Conservation (phyloP, 2,797 vertebrate species). For the Anniella stebbinsi region DNA sequence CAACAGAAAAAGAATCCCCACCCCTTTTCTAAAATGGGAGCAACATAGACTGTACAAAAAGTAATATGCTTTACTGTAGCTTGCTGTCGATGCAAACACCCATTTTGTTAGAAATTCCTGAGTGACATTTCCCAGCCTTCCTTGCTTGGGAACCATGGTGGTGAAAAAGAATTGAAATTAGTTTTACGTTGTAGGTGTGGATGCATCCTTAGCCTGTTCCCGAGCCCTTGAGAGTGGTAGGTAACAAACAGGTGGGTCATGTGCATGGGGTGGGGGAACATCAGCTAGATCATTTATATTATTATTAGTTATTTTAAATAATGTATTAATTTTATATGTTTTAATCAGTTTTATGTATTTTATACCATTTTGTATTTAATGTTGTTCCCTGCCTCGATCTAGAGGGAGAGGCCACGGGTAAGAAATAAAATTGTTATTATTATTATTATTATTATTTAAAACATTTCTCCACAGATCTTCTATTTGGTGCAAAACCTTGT, state of each 20-base stretch:
- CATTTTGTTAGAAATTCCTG: neutral
- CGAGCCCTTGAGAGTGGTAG: neutral
- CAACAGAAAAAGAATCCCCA: neutral
- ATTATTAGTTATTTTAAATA: too few species aligned
- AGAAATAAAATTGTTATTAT: too few species aligned
- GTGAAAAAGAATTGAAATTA: neutral
- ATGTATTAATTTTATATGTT: too few species aligned
- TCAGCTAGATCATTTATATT: neutral
- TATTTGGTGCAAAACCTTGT: neutral
- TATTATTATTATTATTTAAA: too few species aligned
- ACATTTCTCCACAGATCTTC: neutral
- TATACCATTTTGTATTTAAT: too few species aligned
- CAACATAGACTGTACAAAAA: neutral
- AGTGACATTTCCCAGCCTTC: neutral
- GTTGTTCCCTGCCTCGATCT: too few species aligned
- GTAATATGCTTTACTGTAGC: neutral
- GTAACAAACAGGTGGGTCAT: neutral
- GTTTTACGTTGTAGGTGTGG: neutral
- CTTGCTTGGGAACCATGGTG: neutral
- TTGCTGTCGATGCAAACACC: neutral
- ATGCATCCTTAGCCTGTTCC: neutral
- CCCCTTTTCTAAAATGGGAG: neutral
- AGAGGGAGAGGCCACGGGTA: too few species aligned
- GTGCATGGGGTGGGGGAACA: neutral
- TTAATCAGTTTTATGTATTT: too few species aligned